Evolutionary conservation across 2,797 vertebrate species (phyloP).

Genomic region (Allobates femoralis): DNA sequence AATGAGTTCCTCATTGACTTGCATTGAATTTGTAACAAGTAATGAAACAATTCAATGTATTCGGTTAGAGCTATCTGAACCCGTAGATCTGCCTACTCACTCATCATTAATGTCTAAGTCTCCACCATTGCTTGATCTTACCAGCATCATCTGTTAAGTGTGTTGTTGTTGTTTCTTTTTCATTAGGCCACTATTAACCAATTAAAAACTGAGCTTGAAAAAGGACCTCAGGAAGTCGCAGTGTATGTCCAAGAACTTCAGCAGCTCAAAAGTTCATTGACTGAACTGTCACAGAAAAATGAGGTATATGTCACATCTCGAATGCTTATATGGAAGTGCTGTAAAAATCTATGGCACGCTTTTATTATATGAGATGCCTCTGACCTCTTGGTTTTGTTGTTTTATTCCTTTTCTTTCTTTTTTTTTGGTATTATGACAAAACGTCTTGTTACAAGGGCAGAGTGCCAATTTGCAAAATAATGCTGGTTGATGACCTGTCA

Average conservation of each 20-base stretch:
- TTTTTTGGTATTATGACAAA: not conserved
- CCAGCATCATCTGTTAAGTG: not conserved
- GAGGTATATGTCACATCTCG: constrained; percentile 79
- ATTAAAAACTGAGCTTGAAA: constrained; percentile 90
- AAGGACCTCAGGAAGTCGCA: constrained; percentile 93
- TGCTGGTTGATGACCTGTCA: too few relatives aligned
- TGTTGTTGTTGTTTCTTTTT: constrained; percentile 24
- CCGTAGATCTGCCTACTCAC: too few relatives aligned
- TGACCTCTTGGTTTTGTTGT: not conserved
- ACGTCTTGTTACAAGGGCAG: not conserved
- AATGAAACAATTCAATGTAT: too few relatives aligned
- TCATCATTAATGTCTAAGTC: too few relatives aligned
- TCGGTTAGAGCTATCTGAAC: too few relatives aligned
- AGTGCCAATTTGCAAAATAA: too few relatives aligned
- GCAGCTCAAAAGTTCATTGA: constrained; percentile 84
- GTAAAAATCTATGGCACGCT: not conserved
- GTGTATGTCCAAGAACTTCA: constrained; percentile 93
- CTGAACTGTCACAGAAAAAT: constrained; percentile 88
- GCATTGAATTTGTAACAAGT: too few relatives aligned
- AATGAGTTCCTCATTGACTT: too few relatives aligned
- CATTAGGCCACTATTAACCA: constrained; percentile 86
- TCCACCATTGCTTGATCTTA: too few relatives aligned
- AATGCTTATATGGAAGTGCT: not conserved
- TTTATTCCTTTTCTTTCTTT: not conserved
- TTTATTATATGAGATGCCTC: not conserved